Percentiles rank a stretch among this genome's conserved stretches.
phyloP scores from a whole-genome alignment of 2,888 invertebrate genomes.

The Aleiodes alternator region DNA sequence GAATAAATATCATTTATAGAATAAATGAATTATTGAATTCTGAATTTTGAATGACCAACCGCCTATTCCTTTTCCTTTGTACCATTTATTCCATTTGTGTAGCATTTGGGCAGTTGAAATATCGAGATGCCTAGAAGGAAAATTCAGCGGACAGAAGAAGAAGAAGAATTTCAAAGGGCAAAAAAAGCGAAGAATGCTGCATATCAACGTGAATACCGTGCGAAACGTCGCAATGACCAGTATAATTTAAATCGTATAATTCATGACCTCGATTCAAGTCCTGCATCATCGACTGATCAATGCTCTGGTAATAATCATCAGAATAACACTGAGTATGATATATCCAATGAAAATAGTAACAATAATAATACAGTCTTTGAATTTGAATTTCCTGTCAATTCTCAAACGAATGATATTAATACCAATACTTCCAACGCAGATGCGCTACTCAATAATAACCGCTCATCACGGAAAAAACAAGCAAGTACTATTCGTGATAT shows the following conservation, averaged over 20 bases:
- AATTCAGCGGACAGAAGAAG: no score
- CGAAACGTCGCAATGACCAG: neutral
- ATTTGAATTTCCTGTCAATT: neutral
- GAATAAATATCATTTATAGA: no score
- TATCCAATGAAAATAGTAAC: neutral
- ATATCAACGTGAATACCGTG: constrained; percentile 6
- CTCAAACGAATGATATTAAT: neutral
- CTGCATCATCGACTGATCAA: neutral
- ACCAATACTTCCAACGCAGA: neutral
- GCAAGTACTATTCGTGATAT: constrained; percentile 6
- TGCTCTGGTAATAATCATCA: neutral
- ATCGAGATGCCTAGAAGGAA: no score
- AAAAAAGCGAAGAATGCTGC: constrained; percentile 12
- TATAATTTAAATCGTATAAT: neutral
- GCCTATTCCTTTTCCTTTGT: no score
- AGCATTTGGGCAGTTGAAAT: no score
- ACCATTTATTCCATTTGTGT: no score
- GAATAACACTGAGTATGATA: neutral
- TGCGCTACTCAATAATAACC: neutral
- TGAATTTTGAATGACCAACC: no score
- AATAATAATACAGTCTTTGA: neutral
- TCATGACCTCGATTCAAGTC: neutral
- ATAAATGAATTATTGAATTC: no score
- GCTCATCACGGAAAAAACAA: neutral
- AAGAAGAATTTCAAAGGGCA: no score